A percentile compares a stretch with the other conserved stretches of the same genome.
phyloP scores from a whole-genome alignment of 2,888 invertebrate genomes.

The Lasioglossum calceatum region DNA sequence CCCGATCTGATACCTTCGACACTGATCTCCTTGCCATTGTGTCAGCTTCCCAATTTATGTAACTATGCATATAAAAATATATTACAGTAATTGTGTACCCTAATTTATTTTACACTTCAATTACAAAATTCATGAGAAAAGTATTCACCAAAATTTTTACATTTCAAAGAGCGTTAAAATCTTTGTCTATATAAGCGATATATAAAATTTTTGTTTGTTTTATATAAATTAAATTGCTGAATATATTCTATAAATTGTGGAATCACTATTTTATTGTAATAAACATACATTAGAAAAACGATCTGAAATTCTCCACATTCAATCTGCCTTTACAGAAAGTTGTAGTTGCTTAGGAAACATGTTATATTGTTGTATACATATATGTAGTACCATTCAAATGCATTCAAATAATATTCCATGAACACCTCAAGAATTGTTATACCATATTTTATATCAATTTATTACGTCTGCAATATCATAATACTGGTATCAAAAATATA shows the following conservation, averaged over 20 bases:
- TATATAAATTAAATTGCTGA: background rate
- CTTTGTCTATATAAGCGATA: background rate
- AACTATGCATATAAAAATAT: conserved; percentile 14
- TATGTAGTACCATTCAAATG: conserved; percentile 16
- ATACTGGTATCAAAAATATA: background rate
- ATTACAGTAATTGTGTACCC: background rate
- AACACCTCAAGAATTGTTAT: conserved; percentile 15
- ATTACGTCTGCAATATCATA: background rate
- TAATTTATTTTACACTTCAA: background rate
- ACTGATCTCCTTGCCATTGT: conserved; percentile 75
- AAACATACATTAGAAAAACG: conserved; percentile 13
- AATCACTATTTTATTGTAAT: conserved; percentile 8
- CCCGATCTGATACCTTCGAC: conserved; percentile 67
- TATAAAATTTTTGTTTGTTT: conserved; percentile 6
- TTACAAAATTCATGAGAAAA: background rate
- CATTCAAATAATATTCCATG: background rate
- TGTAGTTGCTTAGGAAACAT: conserved; percentile 67
- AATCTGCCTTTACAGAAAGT: conserved; percentile 25
- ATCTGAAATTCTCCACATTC: conserved; percentile 27
- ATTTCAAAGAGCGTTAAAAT: conserved; percentile 4
- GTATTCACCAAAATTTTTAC: conserved; percentile 15
- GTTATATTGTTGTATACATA: conserved; percentile 3
- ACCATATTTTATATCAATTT: background rate
- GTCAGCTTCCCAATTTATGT: conserved; percentile 5
- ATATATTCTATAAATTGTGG: background rate